Base-by-base conservation (phyloP, 2,113 vertebrate species). In the Pterocles orientalis region DNA sequence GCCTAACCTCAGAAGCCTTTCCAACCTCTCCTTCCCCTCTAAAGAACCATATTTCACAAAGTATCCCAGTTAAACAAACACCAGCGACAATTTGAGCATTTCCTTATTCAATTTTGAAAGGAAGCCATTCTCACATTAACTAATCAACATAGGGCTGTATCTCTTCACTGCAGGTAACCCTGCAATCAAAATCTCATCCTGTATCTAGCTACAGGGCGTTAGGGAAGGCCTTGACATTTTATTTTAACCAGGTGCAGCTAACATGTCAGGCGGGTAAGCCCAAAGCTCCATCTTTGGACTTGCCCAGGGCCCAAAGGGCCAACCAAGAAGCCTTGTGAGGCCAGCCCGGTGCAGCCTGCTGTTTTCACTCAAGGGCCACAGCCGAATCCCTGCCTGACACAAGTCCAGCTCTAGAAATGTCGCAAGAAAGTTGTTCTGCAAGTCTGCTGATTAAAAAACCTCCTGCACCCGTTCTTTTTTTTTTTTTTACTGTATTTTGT, bases 391-490 rank as follows among this genome's bases (percentile, higher is more conserved):
- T 18, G 6, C 19, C 81, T 94, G 88, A 95, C 87, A 75, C 60
- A n/a, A 83, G 50, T 76, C 81, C 77, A 91, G 68, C 78, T 53
- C 86, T 28, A 91, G 83, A 88, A 92, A 82, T 93, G 92, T 95
- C 43, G 47, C 91, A 97, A 94, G 92, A 96, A 96, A 86, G 51
- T 93, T 89, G 50, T 54, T 92, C 92, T 70, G 70, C n/a, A 39
- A 0, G 4, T 34, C 82, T 90, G 72, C 41, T 97, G 96, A 95
- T 95, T 86, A 94, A 84, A 97, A 97, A 92, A 80, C 70, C 92
- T 95, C 70, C 93, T 92, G 95, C 3, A 1, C 66, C 51, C 45
- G 72, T 83, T 86, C 71, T 26, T 66, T 88, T 94, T 75, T 77
- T 70, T 69, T 84, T 72, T 86, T n/a, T n/a, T 84, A 87, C 54